Evolutionary conservation across 2,888 invertebrate species (phyloP), one percentile per base, ranked within the genome.

Genomic region (Mantis religiosa): DNA sequence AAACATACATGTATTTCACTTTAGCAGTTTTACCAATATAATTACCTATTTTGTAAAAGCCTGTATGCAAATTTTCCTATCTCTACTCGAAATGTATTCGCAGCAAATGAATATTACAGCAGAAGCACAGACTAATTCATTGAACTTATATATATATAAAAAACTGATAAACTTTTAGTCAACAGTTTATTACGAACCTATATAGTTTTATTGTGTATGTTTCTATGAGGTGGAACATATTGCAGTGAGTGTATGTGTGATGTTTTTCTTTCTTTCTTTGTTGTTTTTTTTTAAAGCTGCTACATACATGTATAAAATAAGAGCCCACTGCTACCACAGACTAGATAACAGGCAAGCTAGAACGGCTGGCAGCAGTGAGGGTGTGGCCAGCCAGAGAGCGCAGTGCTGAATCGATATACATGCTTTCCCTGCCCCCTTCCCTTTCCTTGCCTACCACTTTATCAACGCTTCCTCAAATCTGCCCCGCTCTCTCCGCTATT

Each of bases 301-400:
- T 25, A 15, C 6, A 20, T 20, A 20, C n/a, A n/a, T n/a, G n/a
- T n/a, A n/a, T n/a, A n/a, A n/a, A 54, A 71, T 15, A 71, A 71
- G 54, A 71, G 25, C 54, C 54, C 54, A 71, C 54, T 71, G 54
- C 54, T 71, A 25, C 54, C 54, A 71, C 54, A 25, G 25, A 86
- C 81, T 54, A 86, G 86, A 81, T 86, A 86, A 83, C 87, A 83
- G 87, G 27, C 7, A 83, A 28, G 15, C n/a, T 20, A 28, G 41
- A 41, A 54, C 28, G 28, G 71, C 87, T 30, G 87, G 20, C 87
- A 41, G 41, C 54, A 71, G 54, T 71, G 47, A 83, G 86, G 83
- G 86, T 86, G 88, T 71, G 88, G 84, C 83, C 84, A 28, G 84
- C 83, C 84, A 28, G 84, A 84, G 41, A 12, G 54, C 28, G 83